Evolutionary conservation across 2,797 vertebrate genomes (phyloP).

Genomic region (Silurus lanzhouensis): DNA sequence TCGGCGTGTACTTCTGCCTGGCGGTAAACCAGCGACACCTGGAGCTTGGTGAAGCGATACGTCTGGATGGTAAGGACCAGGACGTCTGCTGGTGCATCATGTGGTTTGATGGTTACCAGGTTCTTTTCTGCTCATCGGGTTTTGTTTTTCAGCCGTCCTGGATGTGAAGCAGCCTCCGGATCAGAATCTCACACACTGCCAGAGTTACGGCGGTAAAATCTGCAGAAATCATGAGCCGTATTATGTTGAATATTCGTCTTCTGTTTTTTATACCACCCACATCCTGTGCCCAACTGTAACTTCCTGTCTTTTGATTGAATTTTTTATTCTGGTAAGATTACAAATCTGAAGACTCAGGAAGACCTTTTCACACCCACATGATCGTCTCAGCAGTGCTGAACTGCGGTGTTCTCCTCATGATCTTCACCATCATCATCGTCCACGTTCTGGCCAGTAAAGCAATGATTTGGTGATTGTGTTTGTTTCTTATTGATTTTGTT

Average conservation of each 20-base stretch:
- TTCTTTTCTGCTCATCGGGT: background rate
- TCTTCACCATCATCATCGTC: background rate
- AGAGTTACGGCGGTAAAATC: background rate
- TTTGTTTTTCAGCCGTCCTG: background rate
- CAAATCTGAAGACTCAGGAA: background rate
- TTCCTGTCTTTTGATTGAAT: background rate
- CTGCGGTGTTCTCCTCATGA: slow-evolving; percentile 16
- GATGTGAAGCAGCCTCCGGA: background rate
- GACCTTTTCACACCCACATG: background rate
- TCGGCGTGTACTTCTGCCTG: slow-evolving; percentile 17
- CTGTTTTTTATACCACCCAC: background rate
- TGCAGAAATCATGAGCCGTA: too few species aligned
- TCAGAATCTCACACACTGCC: background rate
- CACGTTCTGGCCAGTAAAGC: slow-evolving; percentile 11
- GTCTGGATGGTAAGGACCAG: slow-evolving; percentile 3
- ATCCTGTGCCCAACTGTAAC: background rate
- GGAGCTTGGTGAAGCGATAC: slow-evolving; percentile 1
- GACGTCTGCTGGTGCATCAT: background rate
- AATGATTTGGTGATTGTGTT: background rate
- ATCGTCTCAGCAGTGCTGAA: slow-evolving; percentile 11
- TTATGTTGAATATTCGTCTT: background rate
- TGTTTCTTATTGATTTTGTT: background rate
- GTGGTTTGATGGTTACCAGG: background rate
- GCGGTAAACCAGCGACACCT: background rate
- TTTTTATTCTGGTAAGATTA: background rate